These are phyloP conservation scores for Promerops cafer DNA, from an alignment of 2,113 vertebrate genomes.

Conservation along the genomic window DNA sequence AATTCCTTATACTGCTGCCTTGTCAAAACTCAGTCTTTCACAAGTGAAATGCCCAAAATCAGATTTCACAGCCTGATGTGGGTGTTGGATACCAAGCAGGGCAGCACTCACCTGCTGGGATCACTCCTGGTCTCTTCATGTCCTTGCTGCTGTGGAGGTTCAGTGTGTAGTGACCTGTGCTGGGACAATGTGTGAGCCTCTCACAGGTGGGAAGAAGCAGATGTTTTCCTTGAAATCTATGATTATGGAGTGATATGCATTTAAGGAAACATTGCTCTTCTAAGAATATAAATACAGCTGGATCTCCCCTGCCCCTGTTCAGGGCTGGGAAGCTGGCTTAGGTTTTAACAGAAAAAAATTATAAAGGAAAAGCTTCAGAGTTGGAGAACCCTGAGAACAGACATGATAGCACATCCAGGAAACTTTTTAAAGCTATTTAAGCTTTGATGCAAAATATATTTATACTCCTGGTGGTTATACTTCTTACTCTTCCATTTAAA, in stretches of 20 bases:
- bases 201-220: not conserved
- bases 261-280: not conserved
- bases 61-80: too few relatives aligned
- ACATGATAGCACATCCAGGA: not conserved
- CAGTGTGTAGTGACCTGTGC: not conserved
- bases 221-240: not conserved
- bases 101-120: not conserved
- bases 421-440: not conserved
- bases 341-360: not conserved
- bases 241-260: not conserved
- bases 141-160: not conserved
- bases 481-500: not conserved
- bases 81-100: accelerated
- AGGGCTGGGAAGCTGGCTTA: not conserved
- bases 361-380: not conserved
- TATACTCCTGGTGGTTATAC: not conserved
- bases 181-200: accelerated
- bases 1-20: accelerated
- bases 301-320: not conserved
- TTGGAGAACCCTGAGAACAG: not conserved
- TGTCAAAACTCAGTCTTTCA: not conserved
- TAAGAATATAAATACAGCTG: not conserved
- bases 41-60: too few relatives aligned
- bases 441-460: not conserved
- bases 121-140: not conserved